These are phyloP conservation scores for Plumapathes pennacea DNA, from an alignment of 92 coral and sea anemone genomes.

Conservation along the genomic window DNA sequence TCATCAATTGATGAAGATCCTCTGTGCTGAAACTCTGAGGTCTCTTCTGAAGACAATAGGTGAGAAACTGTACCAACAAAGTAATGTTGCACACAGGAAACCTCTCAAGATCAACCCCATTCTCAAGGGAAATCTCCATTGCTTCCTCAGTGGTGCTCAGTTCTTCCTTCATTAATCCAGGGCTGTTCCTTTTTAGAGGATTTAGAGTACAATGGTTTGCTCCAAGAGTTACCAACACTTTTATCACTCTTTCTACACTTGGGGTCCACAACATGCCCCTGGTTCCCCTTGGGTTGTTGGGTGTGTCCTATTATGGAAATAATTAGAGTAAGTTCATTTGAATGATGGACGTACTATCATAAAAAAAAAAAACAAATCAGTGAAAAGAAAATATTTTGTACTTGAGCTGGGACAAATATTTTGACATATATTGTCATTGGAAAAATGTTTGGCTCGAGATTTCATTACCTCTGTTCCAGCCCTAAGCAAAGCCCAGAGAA, in stretches of 20 bases:
- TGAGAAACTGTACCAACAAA: conserved; percentile 75
- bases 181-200: conserved; percentile 30
- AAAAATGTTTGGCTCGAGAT: neutral
- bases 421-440: neutral
- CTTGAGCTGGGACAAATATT: neutral
- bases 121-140: conserved; percentile 4
- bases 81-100: conserved; percentile 63
- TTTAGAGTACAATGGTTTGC: conserved; percentile 53
- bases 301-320: conserved; percentile 55
- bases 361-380: no score
- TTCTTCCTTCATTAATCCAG: conserved; percentile 7
- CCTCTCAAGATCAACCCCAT: conserved; percentile 1
- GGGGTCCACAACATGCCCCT: conserved; percentile 86
- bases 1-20: conserved; percentile 53
- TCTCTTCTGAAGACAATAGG: conserved; percentile 67
- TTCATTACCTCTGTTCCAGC: conserved; percentile 68
- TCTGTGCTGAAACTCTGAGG: conserved; percentile 53
- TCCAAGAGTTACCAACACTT: conserved; percentile 59
- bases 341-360: no score
- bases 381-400: neutral
- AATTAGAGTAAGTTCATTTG: neutral
- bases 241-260: conserved; percentile 41
- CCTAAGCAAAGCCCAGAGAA: conserved; percentile 70
- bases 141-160: neutral
- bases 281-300: conserved; percentile 35